Evolutionary conservation across 2,888 invertebrate genomes (phyloP).

Genomic region (Amblyjoppa fuscipennis): DNA sequence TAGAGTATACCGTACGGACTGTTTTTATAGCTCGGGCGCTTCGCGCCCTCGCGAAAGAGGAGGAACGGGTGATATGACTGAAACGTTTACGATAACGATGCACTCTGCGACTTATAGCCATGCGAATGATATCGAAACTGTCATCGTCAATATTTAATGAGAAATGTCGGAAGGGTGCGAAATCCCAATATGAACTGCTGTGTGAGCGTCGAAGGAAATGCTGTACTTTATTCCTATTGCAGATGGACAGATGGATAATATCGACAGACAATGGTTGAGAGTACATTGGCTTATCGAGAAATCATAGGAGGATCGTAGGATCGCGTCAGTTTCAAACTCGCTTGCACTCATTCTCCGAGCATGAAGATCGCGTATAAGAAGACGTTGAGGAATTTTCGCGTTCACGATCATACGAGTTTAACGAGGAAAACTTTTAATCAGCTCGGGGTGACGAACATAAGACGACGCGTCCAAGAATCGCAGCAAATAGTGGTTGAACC

Average conservation of each 20-base stretch:
- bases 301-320: slow-evolving; percentile 18
- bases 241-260: neutral
- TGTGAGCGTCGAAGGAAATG: too few species aligned
- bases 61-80: neutral
- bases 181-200: too few species aligned
- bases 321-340: slow-evolving; percentile 27
- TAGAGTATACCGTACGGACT: neutral
- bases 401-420: slow-evolving; percentile 27
- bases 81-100: neutral
- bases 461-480: slow-evolving; percentile 6
- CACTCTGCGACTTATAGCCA: neutral
- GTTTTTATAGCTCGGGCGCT: neutral
- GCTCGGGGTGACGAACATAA: slow-evolving; percentile 25
- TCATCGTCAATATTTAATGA: neutral
- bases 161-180: neutral
- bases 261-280: slow-evolving; percentile 42
- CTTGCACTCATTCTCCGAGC: slow-evolving; percentile 2
- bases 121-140: slow-evolving; percentile 1
- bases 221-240: too few species aligned
- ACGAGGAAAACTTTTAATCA: slow-evolving; percentile 53
- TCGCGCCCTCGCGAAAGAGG: neutral
- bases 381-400: slow-evolving; percentile 49
- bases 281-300: slow-evolving; percentile 32
- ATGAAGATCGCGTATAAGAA: slow-evolving; percentile 52
- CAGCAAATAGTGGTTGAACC: slow-evolving; percentile 57